Evolutionary conservation across 2,888 invertebrate species (phyloP), one percentile per base, ranked within the genome.

Genomic region (Gastracanthus pulcherrimus): DNA sequence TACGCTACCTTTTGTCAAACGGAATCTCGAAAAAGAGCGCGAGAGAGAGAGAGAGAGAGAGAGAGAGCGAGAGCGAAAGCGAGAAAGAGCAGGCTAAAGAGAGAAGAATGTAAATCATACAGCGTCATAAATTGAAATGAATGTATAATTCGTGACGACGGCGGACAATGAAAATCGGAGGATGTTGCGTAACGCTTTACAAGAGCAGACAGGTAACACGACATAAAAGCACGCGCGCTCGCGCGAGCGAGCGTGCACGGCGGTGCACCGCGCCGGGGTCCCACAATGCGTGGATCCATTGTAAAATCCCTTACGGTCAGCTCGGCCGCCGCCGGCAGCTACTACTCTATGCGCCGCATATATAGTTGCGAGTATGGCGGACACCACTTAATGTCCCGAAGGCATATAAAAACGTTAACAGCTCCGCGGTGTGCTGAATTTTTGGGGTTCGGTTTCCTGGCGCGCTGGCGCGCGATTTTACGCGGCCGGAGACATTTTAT

Each of bases 111-210:
- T 82, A 82, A 82, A 82, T 82, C 82, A 82, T 70, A 79, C 45
- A 62, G 78, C 64, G 66, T 82, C 82, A 78, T 82, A 82, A 82
- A 82, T 79, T 76, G 82, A 82, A 82, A 82, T 41, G 78, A 82
- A 82, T 82, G 82, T 76, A 82, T 82, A 82, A 82, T 82, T 82
- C 82, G 82, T 78, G 82, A 78, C 74, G 78, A 82, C 58, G 76
- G 72, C 51, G 84, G 84, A 85, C 85, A 85, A 85, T 86, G 84
- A 82, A 55, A 82, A 84, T 83, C 81, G 84, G 84, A 82, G 81
- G 81, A 83, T 82, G 82, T 86, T 85, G 84, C 82, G 82, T 83
- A 85, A 84, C 81, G 83, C 81, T 81, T 70, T 75, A 75, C 55
- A 70, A 48, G 55, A 69, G 78, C 82, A 71, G 81, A 83, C 84